phyloP scores from a whole-genome alignment of 2,888 invertebrate genomes.

The Stomorhina lunata region DNA sequence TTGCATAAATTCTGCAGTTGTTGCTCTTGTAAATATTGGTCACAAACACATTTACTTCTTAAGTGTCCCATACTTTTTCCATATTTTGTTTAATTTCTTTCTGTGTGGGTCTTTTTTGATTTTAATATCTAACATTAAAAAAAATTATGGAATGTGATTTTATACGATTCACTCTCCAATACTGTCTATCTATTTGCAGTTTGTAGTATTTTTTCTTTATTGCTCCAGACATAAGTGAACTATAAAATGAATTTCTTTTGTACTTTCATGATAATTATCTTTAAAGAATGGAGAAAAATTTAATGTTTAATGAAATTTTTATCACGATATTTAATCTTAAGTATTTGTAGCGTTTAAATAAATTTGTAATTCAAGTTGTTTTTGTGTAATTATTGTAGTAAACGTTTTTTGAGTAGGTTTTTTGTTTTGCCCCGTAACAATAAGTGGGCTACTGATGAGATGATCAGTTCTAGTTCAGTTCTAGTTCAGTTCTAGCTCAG shows the following conservation, averaged over 20 bases:
- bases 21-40: background rate
- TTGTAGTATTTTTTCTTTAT: background rate
- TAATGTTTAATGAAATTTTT: background rate
- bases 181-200: background rate
- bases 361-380: slow-evolving; percentile 13
- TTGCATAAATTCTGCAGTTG: background rate
- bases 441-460: background rate
- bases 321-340: slow-evolving; percentile 30
- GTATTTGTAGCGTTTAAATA: slow-evolving; percentile 24
- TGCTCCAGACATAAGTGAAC: background rate
- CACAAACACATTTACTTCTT: background rate
- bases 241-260: background rate
- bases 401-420: background rate
- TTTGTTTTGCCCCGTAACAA: background rate
- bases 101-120: slow-evolving; percentile 5
- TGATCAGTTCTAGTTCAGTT: no score
- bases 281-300: background rate
- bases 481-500: no score
- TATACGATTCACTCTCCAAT: background rate
- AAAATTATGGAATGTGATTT: background rate
- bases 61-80: background rate
- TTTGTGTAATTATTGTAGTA: background rate
- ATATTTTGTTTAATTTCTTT: background rate
- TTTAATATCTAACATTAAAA: background rate
- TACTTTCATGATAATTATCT: slow-evolving; percentile 44